These are phyloP conservation scores for Drosophila histrio DNA, from an alignment of 2,888 invertebrate genomes.

Conservation along the genomic window DNA sequence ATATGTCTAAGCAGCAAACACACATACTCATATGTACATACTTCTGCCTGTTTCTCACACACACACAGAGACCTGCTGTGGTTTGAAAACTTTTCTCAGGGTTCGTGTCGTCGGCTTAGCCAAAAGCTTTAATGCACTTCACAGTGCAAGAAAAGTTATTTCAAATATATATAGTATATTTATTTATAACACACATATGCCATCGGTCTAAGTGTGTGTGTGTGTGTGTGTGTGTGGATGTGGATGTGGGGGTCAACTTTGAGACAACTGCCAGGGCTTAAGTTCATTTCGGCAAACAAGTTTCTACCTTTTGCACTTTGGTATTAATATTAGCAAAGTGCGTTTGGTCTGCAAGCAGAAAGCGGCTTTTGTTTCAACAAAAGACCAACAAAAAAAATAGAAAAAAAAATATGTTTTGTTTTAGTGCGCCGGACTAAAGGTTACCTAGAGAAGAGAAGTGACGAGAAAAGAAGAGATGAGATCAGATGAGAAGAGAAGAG, in stretches of 20 bases:
- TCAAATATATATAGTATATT: slow-evolving; percentile 38
- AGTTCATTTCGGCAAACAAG: slow-evolving; percentile 67
- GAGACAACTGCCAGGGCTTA: slow-evolving; percentile 63
- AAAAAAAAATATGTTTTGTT: neutral
- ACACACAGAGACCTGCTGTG: slow-evolving; percentile 9
- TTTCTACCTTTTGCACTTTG: slow-evolving; percentile 60
- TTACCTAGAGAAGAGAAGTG: neutral
- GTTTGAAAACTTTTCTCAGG: slow-evolving; percentile 53
- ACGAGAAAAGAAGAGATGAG: neutral
- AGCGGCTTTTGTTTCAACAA: slow-evolving; percentile 61
- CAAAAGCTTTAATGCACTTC: slow-evolving; percentile 67
- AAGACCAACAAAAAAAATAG: slow-evolving; percentile 18
- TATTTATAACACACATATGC: slow-evolving; percentile 46
- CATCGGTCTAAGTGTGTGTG: slow-evolving; percentile 3
- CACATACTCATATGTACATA: neutral
- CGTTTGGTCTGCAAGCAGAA: slow-evolving; percentile 29
- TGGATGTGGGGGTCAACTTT: slow-evolving; percentile 59
- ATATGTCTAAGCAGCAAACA: slow-evolving; percentile 32
- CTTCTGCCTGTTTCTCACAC: neutral
- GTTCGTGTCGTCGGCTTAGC: slow-evolving; percentile 22
- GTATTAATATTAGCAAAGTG: slow-evolving; percentile 65
- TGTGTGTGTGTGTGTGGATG: slow-evolving; percentile 4
- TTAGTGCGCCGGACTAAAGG: neutral
- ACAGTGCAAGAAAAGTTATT: slow-evolving; percentile 57
- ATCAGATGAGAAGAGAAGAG: neutral